Conservation (phyloP, 2,113 vertebrate genomes). For the Callopanchax toddi region DNA sequence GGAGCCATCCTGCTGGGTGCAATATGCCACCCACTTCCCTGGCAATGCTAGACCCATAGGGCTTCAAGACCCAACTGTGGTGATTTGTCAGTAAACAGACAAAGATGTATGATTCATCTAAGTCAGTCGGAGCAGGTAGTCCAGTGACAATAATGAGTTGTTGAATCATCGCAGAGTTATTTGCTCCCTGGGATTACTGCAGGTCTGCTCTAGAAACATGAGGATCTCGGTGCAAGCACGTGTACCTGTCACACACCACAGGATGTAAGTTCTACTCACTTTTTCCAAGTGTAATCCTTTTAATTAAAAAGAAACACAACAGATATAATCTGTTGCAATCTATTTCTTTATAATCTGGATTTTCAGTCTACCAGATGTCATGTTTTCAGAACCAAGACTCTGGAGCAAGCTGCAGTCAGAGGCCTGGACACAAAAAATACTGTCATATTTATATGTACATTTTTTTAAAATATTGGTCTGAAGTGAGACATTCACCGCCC, state of each 20-base stretch:
- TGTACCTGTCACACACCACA: conserved; percentile 17
- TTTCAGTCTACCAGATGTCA: no score
- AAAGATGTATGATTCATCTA: conserved; percentile 67
- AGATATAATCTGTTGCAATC: conserved; percentile 29
- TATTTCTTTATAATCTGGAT: conserved; percentile 28
- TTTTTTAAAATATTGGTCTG: no score
- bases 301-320: conserved; percentile 21
- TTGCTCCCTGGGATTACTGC: conserved; percentile 35
- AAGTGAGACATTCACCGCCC: no score
- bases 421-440: no score
- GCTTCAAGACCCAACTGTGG: conserved; percentile 35
- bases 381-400: no score
- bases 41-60: conserved; percentile 57
- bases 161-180: conserved; percentile 53
- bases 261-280: conserved; percentile 10
- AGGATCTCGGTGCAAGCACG: background rate
- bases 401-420: no score
- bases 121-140: conserved; percentile 56
- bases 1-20: conserved; percentile 71
- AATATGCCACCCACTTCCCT: conserved; percentile 75
- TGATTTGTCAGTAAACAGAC: conserved; percentile 66
- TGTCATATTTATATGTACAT: no score
- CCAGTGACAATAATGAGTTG: conserved; percentile 52
- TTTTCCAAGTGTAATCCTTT: conserved; percentile 18
- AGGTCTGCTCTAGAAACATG: conserved; percentile 6